Evolutionary conservation across 2,797 vertebrate species (phyloP).

Genomic region (Okamejei kenojei): DNA sequence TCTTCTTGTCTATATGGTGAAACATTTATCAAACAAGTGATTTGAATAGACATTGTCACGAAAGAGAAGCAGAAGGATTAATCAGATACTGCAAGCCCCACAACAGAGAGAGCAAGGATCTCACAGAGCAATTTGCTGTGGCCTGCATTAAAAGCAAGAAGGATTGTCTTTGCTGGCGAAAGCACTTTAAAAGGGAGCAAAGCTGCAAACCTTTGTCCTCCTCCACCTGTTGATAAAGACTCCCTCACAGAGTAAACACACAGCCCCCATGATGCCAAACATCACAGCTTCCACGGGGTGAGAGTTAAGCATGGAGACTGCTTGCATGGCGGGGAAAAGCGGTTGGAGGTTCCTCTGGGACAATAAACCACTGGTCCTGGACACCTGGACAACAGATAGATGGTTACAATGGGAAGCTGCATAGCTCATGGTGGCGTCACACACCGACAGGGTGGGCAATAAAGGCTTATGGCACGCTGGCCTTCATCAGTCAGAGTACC

Average conservation of each 20-base stretch:
- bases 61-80: not conserved
- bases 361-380: conserved; percentile 65
- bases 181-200: conserved; percentile 58
- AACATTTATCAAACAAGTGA: not conserved
- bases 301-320: conserved; percentile 69
- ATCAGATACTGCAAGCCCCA: not conserved
- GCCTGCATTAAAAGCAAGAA: not conserved
- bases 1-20: not conserved
- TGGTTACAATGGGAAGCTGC: conserved; percentile 44
- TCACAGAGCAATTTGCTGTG: not conserved
- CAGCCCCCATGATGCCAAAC: conserved; percentile 70
- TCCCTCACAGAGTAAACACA: conserved; percentile 74
- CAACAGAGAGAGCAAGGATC: not conserved
- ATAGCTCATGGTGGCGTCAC: no score
- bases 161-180: not conserved
- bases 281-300: conserved; percentile 71
- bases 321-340: conserved; percentile 67
- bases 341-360: conserved; percentile 64
- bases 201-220: conserved; percentile 80
- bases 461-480: no score
- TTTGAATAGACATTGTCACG: not conserved
- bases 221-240: conserved; percentile 69
- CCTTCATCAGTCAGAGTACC: no score
- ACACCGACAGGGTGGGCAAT: no score
- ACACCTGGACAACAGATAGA: conserved; percentile 68